A percentile compares a stretch with the other conserved stretches of the same genome.
Conservation (phyloP, 2,113 vertebrate genomes). For the Nesospiza acunhae region DNA sequence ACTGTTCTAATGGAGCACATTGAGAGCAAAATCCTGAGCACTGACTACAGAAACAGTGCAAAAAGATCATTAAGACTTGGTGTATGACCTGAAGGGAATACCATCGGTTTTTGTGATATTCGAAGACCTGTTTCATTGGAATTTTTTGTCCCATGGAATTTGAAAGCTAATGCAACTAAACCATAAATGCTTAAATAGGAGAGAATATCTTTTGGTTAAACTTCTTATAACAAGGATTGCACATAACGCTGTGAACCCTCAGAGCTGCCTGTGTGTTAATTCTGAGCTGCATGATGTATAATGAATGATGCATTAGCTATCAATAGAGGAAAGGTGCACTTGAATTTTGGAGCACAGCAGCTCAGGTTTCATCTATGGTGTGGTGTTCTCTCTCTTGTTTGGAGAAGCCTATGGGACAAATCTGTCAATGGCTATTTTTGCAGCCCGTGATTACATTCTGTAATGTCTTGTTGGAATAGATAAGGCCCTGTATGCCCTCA, state of each 20-base stretch:
- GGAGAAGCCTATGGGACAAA: not conserved
- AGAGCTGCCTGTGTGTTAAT: not conserved
- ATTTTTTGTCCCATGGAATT: not conserved
- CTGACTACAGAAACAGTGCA: not conserved
- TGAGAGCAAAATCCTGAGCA: not conserved
- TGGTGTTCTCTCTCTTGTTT: not conserved
- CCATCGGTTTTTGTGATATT: rapidly evolving
- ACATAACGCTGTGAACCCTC: rapidly evolving
- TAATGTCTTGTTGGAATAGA: not conserved
- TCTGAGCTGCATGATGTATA: not conserved
- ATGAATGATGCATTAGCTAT: not conserved
- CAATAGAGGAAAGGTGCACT: not conserved
- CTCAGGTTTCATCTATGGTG: not conserved
- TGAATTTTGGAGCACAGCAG: not conserved
- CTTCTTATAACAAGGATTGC: not conserved
- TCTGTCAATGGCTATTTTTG: not conserved
- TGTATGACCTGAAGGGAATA: not conserved
- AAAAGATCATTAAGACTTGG: not conserved
- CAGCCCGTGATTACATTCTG: not conserved
- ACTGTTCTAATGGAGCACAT: not conserved
- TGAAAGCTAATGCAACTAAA: not conserved
- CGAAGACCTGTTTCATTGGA: not conserved
- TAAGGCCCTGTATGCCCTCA: not conserved
- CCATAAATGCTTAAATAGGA: not conserved
- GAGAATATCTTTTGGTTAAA: not conserved